Percentiles rank a stretch among this genome's conserved stretches.
Conservation (phyloP, 2,113 vertebrate genomes). For the Scomber colias region DNA sequence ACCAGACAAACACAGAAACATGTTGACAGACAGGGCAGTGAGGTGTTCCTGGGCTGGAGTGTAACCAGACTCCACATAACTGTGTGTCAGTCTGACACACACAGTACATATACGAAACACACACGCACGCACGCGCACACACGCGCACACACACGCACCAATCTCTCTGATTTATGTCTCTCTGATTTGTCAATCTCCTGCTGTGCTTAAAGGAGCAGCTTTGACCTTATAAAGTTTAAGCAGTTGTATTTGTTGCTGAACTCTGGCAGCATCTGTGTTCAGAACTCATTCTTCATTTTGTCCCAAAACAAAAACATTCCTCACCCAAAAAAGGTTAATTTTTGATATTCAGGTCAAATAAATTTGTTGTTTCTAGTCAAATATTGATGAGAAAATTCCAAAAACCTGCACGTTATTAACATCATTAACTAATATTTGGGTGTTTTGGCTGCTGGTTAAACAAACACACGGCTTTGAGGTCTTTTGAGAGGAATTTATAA, state of each 20-base stretch:
- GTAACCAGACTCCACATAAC: slow-evolving; percentile 70
- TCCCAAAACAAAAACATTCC: neutral
- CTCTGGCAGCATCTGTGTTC: neutral
- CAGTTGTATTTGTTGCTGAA: neutral
- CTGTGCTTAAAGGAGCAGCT: slow-evolving; percentile 5
- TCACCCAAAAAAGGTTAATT: neutral
- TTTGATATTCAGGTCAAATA: neutral
- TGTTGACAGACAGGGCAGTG: slow-evolving; percentile 56
- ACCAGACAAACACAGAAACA: slow-evolving; percentile 19
- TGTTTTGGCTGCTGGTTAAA: neutral
- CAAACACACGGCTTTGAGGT: too few relatives aligned
- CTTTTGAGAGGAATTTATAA: neutral
- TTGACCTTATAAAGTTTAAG: neutral
- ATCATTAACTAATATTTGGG: too few relatives aligned
- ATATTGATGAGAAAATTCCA: neutral
- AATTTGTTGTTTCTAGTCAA: neutral
- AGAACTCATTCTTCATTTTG: neutral
- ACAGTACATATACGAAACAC: slow-evolving; percentile 10
- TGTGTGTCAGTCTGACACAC: slow-evolving; percentile 44
- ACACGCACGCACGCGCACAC: slow-evolving; percentile 13
- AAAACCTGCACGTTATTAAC: too few relatives aligned
- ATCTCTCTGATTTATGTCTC: neutral
- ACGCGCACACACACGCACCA: neutral
- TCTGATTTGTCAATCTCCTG: slow-evolving; percentile 50
- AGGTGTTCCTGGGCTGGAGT: slow-evolving; percentile 64